These are phyloP conservation scores for Brachystomella parvula DNA, from an alignment of 1,140 invertebrate genomes.

Conservation along the genomic window DNA sequence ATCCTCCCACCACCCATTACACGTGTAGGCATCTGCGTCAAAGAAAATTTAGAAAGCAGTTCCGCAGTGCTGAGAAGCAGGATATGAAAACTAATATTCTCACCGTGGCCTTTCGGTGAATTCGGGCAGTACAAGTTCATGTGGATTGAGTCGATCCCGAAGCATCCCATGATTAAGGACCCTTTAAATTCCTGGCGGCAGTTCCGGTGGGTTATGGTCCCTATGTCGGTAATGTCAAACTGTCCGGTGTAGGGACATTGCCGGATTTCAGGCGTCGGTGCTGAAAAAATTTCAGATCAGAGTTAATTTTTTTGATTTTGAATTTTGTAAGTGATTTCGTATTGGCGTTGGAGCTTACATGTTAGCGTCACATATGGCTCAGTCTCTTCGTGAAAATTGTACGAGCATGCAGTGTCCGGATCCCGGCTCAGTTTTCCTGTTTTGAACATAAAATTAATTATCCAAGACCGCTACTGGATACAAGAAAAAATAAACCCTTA, in stretches of 20 bases:
- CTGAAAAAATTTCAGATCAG: slow-evolving; percentile 48
- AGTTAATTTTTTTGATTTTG: not conserved
- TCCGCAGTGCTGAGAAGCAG: not conserved
- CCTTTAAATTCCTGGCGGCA: not conserved
- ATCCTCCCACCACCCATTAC: slow-evolving; percentile 11
- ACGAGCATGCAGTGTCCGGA: not conserved
- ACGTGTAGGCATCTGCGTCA: not conserved
- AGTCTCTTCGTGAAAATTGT: not conserved
- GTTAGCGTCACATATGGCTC: not conserved
- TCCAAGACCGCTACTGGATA: not conserved
- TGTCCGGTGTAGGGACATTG: slow-evolving; percentile 60
- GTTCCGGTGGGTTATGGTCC: slow-evolving; percentile 22
- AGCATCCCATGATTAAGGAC: slow-evolving; percentile 1
- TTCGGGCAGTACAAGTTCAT: not conserved
- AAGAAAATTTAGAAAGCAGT: no score
- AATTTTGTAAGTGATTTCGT: not conserved
- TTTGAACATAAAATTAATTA: not conserved
- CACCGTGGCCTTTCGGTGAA: not conserved
- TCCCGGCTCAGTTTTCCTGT: not conserved
- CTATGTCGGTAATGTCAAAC: slow-evolving; percentile 54
- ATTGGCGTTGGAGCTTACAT: not conserved
- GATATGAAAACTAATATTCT: not conserved
- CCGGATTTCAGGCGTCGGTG: slow-evolving; percentile 53
- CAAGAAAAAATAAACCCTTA: slow-evolving; percentile 33
- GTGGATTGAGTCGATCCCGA: not conserved